Conservation (phyloP, 2,113 vertebrate species). For the Syrmaticus mikado region DNA sequence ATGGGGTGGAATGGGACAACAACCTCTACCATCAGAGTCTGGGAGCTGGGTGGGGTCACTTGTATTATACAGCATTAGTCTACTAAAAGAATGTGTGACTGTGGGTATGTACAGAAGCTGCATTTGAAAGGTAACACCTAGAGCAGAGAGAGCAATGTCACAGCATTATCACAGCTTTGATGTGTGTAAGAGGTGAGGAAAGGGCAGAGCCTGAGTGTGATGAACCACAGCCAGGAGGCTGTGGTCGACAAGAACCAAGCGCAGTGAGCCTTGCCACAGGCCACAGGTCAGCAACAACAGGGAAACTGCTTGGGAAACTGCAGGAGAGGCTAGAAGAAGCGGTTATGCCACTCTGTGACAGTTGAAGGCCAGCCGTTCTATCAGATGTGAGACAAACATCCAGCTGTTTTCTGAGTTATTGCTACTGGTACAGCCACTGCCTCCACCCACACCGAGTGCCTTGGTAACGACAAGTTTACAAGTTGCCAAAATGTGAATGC, state of each 20-base stretch:
- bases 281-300: neutral
- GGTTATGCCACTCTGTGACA: no score
- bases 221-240: neutral
- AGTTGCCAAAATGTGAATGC: neutral
- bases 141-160: neutral
- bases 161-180: neutral
- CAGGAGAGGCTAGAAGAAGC: neutral
- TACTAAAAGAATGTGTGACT: neutral
- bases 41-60: neutral
- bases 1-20: rapidly evolving
- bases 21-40: rapidly evolving
- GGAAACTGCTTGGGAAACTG: no score
- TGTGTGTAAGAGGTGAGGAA: no score
- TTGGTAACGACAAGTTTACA: neutral
- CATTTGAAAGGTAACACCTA: no score
- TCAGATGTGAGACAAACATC: neutral
- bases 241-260: rapidly evolving
- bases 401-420: neutral
- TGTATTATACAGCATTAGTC: no score
- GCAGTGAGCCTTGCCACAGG: rapidly evolving
- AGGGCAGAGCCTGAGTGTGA: rapidly evolving
- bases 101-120: rapidly evolving
- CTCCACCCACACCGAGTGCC: neutral
- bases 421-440: rapidly evolving
- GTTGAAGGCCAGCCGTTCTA: neutral